These are phyloP conservation scores for Rhagoletis pomonella DNA, from an alignment of 1,140 invertebrate genomes.

Conservation along the genomic window DNA sequence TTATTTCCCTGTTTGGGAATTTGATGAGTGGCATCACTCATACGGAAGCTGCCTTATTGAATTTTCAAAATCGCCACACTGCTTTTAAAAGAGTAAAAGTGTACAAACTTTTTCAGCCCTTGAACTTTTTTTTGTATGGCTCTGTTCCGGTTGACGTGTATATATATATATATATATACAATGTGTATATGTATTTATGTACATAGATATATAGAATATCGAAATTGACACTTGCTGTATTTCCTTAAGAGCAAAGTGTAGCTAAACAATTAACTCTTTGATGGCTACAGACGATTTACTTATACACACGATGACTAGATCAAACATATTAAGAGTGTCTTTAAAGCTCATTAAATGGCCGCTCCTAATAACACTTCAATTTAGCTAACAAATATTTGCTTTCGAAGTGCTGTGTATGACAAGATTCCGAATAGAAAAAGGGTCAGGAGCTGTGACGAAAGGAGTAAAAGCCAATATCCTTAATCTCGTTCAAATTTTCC, in stretches of 20 bases:
- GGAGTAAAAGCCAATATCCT: constrained; percentile 44
- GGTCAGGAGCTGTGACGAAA: neutral
- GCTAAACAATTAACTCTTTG: neutral
- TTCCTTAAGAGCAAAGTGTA: neutral
- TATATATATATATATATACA: too few relatives aligned
- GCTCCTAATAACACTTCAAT: constrained; percentile 16
- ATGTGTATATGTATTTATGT: too few relatives aligned
- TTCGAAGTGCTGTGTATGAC: constrained; percentile 4
- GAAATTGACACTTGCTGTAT: too few relatives aligned
- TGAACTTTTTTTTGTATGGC: too few relatives aligned
- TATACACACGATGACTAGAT: neutral
- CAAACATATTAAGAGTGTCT: constrained; percentile 5
- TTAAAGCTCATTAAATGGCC: constrained; percentile 39
- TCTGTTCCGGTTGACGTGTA: too few relatives aligned
- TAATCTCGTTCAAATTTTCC: constrained; percentile 50
- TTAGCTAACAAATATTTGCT: constrained; percentile 42
- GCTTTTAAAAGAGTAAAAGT: too few relatives aligned
- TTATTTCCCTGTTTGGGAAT: too few relatives aligned
- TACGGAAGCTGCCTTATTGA: too few relatives aligned
- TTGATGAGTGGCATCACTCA: too few relatives aligned
- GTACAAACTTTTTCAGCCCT: too few relatives aligned
- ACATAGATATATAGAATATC: too few relatives aligned
- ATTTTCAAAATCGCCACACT: too few relatives aligned
- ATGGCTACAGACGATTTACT: neutral
- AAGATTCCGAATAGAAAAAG: neutral